These are phyloP conservation scores for Tridacna crocea DNA, from an alignment of 2,888 invertebrate species.

Conservation along the genomic window DNA sequence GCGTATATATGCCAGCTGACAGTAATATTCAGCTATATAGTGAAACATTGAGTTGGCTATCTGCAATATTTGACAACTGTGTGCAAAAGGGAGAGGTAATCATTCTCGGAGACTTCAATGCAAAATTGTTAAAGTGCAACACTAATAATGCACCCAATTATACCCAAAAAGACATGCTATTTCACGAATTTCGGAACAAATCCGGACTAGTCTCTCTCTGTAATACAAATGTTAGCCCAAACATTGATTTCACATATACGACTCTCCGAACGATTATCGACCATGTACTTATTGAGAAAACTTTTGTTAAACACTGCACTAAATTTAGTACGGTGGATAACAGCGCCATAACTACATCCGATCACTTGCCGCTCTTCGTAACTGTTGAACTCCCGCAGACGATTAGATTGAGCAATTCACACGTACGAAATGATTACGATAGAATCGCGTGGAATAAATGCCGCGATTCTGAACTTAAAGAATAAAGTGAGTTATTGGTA, in stretches of 20 bases:
- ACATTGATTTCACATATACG: slow-evolving; percentile 18
- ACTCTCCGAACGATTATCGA: slow-evolving; percentile 6
- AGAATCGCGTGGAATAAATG: slow-evolving; percentile 4
- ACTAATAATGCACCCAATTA: background rate
- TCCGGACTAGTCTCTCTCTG: slow-evolving; percentile 5
- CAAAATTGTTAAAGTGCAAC: background rate
- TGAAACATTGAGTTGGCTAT: background rate
- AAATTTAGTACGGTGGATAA: background rate
- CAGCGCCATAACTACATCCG: slow-evolving; percentile 5
- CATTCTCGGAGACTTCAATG: slow-evolving; percentile 15
- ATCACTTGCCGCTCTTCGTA: slow-evolving; percentile 11
- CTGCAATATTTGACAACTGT: background rate
- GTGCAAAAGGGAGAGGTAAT: background rate
- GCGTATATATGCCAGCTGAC: slow-evolving; percentile 18
- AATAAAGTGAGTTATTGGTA: background rate
- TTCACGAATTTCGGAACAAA: background rate
- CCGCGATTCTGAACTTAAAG: background rate
- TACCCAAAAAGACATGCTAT: background rate
- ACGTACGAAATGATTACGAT: too few species aligned
- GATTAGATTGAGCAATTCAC: background rate
- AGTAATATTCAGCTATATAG: background rate
- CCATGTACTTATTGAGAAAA: slow-evolving; percentile 22
- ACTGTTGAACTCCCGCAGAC: background rate
- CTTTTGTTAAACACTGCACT: background rate
- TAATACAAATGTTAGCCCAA: background rate